Conservation (phyloP, 1,140 invertebrate genomes). For the Drosophila sturtevanti region DNA sequence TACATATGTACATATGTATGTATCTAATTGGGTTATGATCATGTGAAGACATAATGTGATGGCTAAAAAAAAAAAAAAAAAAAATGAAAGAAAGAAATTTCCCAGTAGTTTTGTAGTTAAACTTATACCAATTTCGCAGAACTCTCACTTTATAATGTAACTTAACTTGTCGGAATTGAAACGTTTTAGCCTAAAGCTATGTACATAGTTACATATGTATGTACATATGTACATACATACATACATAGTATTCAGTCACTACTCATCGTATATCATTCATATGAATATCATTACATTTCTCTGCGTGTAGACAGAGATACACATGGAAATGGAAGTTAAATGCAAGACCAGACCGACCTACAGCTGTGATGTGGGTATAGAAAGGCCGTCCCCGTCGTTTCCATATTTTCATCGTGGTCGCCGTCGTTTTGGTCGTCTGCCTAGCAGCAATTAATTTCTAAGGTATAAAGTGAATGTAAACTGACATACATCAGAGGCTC, state of each 20-base stretch:
- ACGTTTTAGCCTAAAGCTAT: conserved; percentile 4
- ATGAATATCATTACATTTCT: conserved; percentile 27
- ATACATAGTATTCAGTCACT: no score
- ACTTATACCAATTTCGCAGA: neutral
- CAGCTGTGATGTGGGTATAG: conserved; percentile 57
- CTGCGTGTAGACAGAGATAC: conserved; percentile 36
- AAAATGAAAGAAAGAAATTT: neutral
- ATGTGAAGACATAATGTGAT: neutral
- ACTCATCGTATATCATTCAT: neutral
- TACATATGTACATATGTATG: no score
- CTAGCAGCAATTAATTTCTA: conserved; percentile 74
- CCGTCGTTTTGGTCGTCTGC: conserved; percentile 23
- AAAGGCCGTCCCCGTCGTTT: conserved; percentile 50
- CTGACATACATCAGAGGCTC: conserved; percentile 65
- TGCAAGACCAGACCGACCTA: conserved; percentile 51
- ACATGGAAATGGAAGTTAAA: conserved; percentile 30
- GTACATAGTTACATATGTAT: neutral
- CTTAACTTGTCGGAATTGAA: conserved; percentile 1
- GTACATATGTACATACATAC: neutral
- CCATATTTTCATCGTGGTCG: neutral
- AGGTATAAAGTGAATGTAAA: conserved; percentile 80
- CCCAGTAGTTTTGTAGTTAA: neutral
- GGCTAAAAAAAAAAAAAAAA: no score
- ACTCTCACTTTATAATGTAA: neutral
- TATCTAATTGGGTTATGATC: neutral